A percentile compares a stretch with the other conserved stretches of the same genome.
phyloP scores from a whole-genome alignment of 2,888 invertebrate genomes.

The Chorisops tibialis region DNA sequence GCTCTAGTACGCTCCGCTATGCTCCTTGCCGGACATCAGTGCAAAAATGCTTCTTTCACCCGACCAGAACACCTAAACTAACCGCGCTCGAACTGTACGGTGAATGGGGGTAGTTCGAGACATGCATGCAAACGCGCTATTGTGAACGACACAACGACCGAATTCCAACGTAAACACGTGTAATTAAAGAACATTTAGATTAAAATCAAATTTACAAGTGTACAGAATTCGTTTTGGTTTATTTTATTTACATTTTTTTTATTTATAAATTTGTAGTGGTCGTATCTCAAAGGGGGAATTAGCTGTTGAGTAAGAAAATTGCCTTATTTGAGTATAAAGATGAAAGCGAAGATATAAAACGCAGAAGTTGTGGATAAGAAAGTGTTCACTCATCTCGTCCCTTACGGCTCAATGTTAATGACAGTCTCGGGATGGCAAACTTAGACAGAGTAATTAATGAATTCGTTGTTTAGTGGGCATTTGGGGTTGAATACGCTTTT shows the following conservation, averaged over 20 bases:
- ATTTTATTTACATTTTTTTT: neutral
- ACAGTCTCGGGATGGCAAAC: conserved; percentile 2
- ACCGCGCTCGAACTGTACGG: too few species aligned
- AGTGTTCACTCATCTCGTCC: too few species aligned
- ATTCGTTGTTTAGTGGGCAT: conserved; percentile 15
- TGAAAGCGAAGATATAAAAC: too few species aligned
- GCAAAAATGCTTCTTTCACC: too few species aligned
- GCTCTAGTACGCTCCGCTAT: too few species aligned
- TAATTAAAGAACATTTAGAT: conserved; percentile 32
- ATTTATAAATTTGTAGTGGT: neutral
- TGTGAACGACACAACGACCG: too few species aligned
- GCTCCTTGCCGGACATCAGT: too few species aligned
- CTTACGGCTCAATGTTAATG: conserved; percentile 12
- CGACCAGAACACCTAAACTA: too few species aligned
- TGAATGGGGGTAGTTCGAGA: too few species aligned
- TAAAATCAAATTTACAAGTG: conserved; percentile 28
- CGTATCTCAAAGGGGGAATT: neutral
- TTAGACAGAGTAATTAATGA: conserved; percentile 18
- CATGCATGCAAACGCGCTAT: too few species aligned
- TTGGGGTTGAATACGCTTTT: conserved; percentile 11
- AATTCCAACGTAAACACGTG: conserved; percentile 13
- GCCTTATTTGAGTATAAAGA: neutral
- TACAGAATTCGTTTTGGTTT: neutral
- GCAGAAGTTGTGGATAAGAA: too few species aligned
- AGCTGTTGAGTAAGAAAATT: conserved; percentile 1